phyloP scores from a whole-genome alignment of 2,797 vertebrate genomes.

The Ctenopoma kingsleyae region DNA sequence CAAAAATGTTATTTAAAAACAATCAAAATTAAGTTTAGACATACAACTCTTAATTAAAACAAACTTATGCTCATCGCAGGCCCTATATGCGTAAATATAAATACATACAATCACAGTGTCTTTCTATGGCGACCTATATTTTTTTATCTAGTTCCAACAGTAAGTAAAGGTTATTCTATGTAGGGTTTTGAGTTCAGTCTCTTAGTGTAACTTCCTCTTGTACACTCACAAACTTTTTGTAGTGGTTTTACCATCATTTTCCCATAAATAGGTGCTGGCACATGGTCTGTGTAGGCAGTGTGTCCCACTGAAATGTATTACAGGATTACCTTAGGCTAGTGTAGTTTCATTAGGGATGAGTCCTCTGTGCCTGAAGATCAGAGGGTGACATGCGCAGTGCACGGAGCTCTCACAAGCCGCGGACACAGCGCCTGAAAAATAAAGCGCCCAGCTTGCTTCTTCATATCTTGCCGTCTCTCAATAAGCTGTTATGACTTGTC shows the following conservation, averaged over 20 bases:
- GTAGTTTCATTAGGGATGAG: slow-evolving; percentile 59
- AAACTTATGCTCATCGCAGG: not conserved
- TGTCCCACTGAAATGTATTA: slow-evolving; percentile 12
- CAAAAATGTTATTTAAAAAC: too few relatives aligned
- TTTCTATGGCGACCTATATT: not conserved
- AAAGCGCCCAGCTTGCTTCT: slow-evolving; percentile 46
- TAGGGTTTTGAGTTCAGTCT: too few relatives aligned
- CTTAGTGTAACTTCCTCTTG: too few relatives aligned
- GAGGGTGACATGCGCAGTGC: slow-evolving; percentile 78
- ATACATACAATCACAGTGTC: not conserved
- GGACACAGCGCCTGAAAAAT: slow-evolving; percentile 44
- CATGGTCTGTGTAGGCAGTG: not conserved
- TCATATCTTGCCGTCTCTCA: slow-evolving; percentile 17
- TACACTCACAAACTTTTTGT: not conserved
- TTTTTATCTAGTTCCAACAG: too few relatives aligned
- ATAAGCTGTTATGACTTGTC: slow-evolving; percentile 43
- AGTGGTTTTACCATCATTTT: too few relatives aligned
- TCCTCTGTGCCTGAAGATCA: slow-evolving; percentile 68
- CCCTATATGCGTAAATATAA: not conserved
- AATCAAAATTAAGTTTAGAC: too few relatives aligned
- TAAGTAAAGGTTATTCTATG: too few relatives aligned
- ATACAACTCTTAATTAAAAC: too few relatives aligned
- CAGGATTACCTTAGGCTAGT: slow-evolving; percentile 49
- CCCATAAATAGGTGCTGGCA: too few relatives aligned
- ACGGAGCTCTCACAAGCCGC: slow-evolving; percentile 43